Evolutionary conservation across 2,113 vertebrate genomes (phyloP).

Genomic region (Oncorhynchus kisutch): DNA sequence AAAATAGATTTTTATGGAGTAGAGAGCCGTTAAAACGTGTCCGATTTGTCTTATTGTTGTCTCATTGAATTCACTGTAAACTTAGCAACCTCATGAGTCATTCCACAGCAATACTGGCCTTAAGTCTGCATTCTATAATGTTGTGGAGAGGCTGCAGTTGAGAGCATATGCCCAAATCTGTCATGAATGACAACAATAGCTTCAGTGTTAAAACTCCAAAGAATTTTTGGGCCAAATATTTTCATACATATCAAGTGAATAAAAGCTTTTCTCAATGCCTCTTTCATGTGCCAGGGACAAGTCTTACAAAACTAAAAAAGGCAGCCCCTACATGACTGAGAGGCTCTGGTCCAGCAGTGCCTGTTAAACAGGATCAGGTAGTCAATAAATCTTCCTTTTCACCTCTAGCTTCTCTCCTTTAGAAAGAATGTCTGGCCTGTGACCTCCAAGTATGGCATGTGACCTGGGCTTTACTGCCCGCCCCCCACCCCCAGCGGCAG

Average conservation of each 20-base stretch:
- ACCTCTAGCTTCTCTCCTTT: constrained; percentile 65
- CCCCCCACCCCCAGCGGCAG: not conserved
- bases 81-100: not conserved
- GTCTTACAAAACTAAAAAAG: constrained; percentile 51
- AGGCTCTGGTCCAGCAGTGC: not conserved
- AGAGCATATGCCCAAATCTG: not conserved
- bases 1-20: constrained; percentile 24
- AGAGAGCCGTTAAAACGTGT: constrained; percentile 15
- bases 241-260: constrained; percentile 35
- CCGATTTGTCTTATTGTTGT: constrained; percentile 16
- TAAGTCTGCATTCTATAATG: not conserved
- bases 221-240: not conserved
- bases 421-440: constrained; percentile 73
- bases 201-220: not conserved
- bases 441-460: constrained; percentile 80
- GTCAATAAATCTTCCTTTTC: constrained; percentile 69
- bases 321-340: not conserved
- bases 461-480: constrained; percentile 80
- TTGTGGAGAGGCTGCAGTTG: not conserved
- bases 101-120: constrained; percentile 22
- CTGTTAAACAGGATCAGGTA: constrained; percentile 32
- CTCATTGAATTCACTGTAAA: not conserved
- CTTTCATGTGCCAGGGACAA: constrained; percentile 57
- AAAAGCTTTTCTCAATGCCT: constrained; percentile 64
- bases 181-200: constrained; percentile 4